Evolutionary conservation across 1,140 invertebrate species (phyloP), one percentile per base, ranked within the genome.

Genomic region (Araneus ventricosus): DNA sequence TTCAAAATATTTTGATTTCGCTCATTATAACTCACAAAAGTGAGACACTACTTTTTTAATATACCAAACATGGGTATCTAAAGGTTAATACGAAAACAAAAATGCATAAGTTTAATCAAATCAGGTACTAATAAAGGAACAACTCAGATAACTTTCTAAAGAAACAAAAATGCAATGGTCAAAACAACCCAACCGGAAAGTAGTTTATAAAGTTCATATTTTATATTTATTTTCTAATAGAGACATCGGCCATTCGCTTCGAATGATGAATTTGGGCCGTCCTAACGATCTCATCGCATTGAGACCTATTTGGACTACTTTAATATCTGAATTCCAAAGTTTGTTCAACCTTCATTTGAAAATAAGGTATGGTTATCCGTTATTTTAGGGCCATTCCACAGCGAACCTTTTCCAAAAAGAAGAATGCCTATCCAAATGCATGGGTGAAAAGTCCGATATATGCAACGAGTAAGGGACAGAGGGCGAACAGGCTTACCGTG

Each of bases 401-500:
- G 30, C 30, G 30, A 75, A 37, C 37, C 67, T 75, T 75, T 86
- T 22, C n/a, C 27, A 57, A 84, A 84, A 84, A 30, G 52, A 57
- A n/a, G 37, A 84, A n/a, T 85, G 45, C 17, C 45, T 22, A 86
- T 41, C n/a, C n/a, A 84, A 45, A 41, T 84, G 5, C 80, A 45
- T 8, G n/a, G 41, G 80, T 4, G 80, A n/a, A 45, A 57, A 10
- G n/a, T 52, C 7, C 27, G 52, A 59, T 61, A 61, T 30, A 30
- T 34, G 45, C 27, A 57, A 20, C 45, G 52, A 57, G 52, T 61
- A 86, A 17, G 61, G n/a, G 63, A 37, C 41, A 87, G 87, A 70
- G 34, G 61, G 87, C 27, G 41, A 30, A 59, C 34, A 45, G 67
- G 91, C 91, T 93, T 88, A 93, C 91, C 91, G 63, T 61, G 75